Percentiles rank a stretch among this genome's conserved stretches.
Evolutionary conservation across 2,113 vertebrate genomes (phyloP).

Genomic region (Clarias magur): DNA sequence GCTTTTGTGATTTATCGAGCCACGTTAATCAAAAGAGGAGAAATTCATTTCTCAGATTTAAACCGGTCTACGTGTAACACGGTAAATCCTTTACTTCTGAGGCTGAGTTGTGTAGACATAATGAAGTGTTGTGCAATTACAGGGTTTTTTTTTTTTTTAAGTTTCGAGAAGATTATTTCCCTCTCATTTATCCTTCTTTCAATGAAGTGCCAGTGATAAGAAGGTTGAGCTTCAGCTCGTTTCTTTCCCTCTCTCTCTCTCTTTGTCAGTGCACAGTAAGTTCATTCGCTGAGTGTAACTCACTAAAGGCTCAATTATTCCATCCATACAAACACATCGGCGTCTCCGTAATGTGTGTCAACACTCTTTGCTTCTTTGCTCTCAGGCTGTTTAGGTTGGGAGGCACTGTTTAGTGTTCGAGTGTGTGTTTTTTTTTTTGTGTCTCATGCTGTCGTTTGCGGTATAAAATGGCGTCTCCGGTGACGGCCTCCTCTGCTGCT

Average conservation of each 20-base stretch:
- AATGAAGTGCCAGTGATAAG: background rate
- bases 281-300: slow-evolving; percentile 11
- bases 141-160: background rate
- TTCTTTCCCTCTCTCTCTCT: background rate
- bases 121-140: background rate
- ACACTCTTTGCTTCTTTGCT: slow-evolving; percentile 6
- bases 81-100: slow-evolving; percentile 18
- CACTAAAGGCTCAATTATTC: slow-evolving; percentile 15
- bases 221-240: background rate
- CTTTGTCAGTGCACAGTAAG: background rate
- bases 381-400: background rate
- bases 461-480: slow-evolving; percentile 1
- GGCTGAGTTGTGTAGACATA: background rate
- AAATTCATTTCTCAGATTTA: slow-evolving; percentile 41
- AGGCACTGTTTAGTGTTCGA: background rate
- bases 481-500: slow-evolving; percentile 2
- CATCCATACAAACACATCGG: background rate
- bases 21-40: slow-evolving; percentile 48
- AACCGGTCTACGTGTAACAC: slow-evolving; percentile 29
- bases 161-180: background rate
- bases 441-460: background rate
- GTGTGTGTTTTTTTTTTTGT: background rate
- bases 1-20: slow-evolving; percentile 33
- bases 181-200: background rate
- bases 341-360: slow-evolving; percentile 11